These are phyloP conservation scores for Anthoscopus minutus DNA, from an alignment of 2,113 vertebrate genomes.

Conservation along the genomic window DNA sequence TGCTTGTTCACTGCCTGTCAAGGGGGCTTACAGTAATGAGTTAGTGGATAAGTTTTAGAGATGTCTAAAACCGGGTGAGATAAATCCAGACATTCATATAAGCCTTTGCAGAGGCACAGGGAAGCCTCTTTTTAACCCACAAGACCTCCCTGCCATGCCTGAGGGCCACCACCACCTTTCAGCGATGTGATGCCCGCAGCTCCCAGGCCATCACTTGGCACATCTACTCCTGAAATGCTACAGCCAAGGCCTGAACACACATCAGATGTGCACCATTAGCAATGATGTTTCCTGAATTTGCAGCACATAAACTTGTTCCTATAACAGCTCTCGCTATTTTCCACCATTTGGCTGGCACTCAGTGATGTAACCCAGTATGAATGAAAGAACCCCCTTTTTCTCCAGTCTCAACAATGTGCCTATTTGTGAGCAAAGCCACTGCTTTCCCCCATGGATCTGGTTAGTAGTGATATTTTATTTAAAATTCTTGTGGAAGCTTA, in stretches of 20 bases:
- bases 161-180: not conserved
- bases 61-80: not conserved
- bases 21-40: not conserved
- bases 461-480: conserved; percentile 42
- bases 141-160: not conserved
- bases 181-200: not conserved
- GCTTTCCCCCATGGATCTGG: not conserved
- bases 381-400: conserved; percentile 48
- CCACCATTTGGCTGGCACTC: not conserved
- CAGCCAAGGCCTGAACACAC: not conserved
- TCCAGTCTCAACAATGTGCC: conserved; percentile 30
- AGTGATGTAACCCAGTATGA: conserved; percentile 21
- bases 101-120: not conserved
- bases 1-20: not conserved
- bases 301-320: conserved; percentile 5
- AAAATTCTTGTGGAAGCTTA: conserved; percentile 50
- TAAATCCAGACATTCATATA: not conserved
- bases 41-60: not conserved
- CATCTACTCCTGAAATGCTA: not conserved
- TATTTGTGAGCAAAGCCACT: conserved; percentile 35
- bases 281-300: conserved; percentile 10
- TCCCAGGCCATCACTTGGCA: not conserved
- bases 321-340: not conserved
- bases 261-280: conserved; percentile 37
- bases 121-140: not conserved